Conservation (phyloP, 2,888 invertebrate species). For the Taenaris catops region DNA sequence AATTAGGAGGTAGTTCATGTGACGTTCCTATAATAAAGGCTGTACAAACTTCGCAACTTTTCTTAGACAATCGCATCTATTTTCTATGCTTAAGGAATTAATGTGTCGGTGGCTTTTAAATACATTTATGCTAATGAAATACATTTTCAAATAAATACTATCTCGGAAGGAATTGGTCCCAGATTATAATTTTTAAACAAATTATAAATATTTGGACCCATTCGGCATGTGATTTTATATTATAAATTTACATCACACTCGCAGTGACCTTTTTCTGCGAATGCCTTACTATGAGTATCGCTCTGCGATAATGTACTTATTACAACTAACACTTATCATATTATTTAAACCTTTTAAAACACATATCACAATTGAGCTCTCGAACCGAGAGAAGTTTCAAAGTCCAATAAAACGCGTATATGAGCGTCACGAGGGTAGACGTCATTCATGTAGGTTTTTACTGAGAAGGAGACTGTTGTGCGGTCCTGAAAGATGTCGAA, state of each 20-base stretch:
- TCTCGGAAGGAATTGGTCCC: slow-evolving; percentile 79
- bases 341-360: slow-evolving; percentile 67
- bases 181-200: slow-evolving; percentile 80
- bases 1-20: slow-evolving; percentile 75
- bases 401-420: slow-evolving; percentile 57
- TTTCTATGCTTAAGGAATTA: slow-evolving; percentile 79
- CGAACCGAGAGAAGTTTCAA: slow-evolving; percentile 62
- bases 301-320: slow-evolving; percentile 67
- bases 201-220: slow-evolving; percentile 77
- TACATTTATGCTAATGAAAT: slow-evolving; percentile 76
- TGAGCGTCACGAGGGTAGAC: slow-evolving; percentile 53
- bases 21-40: slow-evolving; percentile 40
- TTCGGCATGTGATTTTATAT: slow-evolving; percentile 68
- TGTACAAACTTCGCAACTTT: slow-evolving; percentile 70
- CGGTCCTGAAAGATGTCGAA: slow-evolving; percentile 92
- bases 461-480: slow-evolving; percentile 93
- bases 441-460: slow-evolving; percentile 91
- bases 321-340: slow-evolving; percentile 60
- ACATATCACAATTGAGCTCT: slow-evolving; percentile 78
- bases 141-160: slow-evolving; percentile 80
- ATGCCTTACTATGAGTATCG: slow-evolving; percentile 66
- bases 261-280: slow-evolving; percentile 47
- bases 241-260: slow-evolving; percentile 56
- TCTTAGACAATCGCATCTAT: slow-evolving; percentile 67
- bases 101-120: slow-evolving; percentile 80